Evolutionary conservation across 2,888 invertebrate genomes (phyloP), one percentile per base, ranked within the genome.

Genomic region (Himalopsyche anomala): DNA sequence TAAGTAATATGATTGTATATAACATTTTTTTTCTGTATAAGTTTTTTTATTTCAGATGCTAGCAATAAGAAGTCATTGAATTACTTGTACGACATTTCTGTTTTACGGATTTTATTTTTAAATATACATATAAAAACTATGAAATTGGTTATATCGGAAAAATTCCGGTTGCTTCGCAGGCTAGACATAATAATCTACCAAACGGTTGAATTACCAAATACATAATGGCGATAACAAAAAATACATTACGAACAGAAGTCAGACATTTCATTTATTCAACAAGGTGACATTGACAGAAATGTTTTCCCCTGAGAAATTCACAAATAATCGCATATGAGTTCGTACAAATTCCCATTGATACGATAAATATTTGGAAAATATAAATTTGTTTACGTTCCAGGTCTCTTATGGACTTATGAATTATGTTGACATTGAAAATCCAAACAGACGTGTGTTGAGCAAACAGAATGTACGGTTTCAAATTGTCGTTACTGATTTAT

Each of bases 251-350:
- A 38, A 74, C 9, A n/a, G 62, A 62, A 62, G 51, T 62, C 6
- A 62, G 74, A 36, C 12, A 74, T 74, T 74, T 74, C 36, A 38
- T 74, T 74, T 74, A 74, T 74, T 74, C 36, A 74, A 36, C 74
- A 74, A 74, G 74, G 74, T 74, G 74, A 74, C 19, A 74, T 74
- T 74, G 74, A 36, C 19, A 28, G 15, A 36, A 74, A 36, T 36
- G 74, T 36, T 74, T 74, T 74, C 74, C 36, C 28, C 36, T 36
- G 74, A 74, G 62, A 74, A 74, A 74, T 36, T 36, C 15, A 74
- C 74, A 74, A 74, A 74, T 74, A 74, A 38, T 74, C 74, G 74
- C 74, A 74, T 9, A 69, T 69, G 28, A 69, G 11, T 36, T 38
- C 15, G 11, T 74, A 62, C n/a, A 15, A 38, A 36, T 74, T 74